Evolutionary conservation across 2,113 vertebrate species (phyloP), one percentile per base, ranked within the genome.

Genomic region (Rhea pennata): DNA sequence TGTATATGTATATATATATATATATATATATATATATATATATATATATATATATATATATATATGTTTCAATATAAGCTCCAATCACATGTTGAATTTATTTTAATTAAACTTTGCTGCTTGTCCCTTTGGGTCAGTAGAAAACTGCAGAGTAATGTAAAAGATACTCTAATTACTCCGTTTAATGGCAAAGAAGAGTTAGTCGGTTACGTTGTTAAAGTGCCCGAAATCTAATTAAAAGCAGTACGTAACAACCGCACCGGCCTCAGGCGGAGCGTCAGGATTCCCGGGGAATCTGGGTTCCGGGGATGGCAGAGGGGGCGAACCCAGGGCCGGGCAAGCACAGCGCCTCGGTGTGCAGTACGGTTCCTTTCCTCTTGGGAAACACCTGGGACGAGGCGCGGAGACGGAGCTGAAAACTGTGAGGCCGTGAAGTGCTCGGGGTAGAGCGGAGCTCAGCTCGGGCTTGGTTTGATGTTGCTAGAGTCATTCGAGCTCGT

Each of bases 161-260:
- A 97, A 96, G 80, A 95, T 81, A 56, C 87, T 92, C 92, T 97
- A 90, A 97, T 97, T 96, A 92, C 88, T 90, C 91, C 87, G 75
- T 90, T 93, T 97, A 97, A 98, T 59, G 31, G 87, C 96, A 97
- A 96, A 96, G 96, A 94, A 81, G 91, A 97, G 94, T 94, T 94
- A 70, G 92, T 95, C 2, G 1, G 88, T 94, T 95, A 65, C 53
- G 70, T 96, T 95, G 82, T 95, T 61, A 94, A 96, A 96, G 86
- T 21, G 6, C 86, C 90, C 89, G 89, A 84, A 84, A 78, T 85
- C 48, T 48, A 13, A 90, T 90, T 94, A 74, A 95, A 91, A 78
- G 33, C 36, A 73, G 14, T 51, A 23, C 5, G 78, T 81, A 65
- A 48, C 62, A 15, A 9, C 15, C 33, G 1, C 4, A 82, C 66